Base-by-base conservation (phyloP, 2,113 vertebrate species). In the Corynorhinus townsendii region DNA sequence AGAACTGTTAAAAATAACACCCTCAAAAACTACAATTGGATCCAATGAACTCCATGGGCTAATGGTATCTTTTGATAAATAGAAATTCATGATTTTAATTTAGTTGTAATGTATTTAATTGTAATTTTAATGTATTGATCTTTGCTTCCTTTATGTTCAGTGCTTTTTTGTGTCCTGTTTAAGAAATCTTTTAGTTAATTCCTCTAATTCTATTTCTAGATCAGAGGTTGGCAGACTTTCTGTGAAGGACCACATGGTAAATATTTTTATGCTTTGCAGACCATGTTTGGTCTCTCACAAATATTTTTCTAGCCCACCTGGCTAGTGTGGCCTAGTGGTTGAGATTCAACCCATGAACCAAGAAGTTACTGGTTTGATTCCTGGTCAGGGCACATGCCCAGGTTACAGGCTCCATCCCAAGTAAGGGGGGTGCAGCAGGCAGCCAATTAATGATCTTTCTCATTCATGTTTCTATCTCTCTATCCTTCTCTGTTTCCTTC, bases 101-200 rank as follows among this genome's bases (percentile, higher is more conserved):
- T 93, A 94, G 11, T 82, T 71, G 17, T 88, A 56, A 56, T 56
- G 15, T 49, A 92, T 73, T 73, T 93, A 94, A 11, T 81, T 76
- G 19, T 89, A 62, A 62, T 62, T 62, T 28, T 24, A 77, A 19
- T 86, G 68, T 85, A 38, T 62, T 49, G 17, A 71, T 40, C 11
- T 71, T 89, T 91, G 93, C 33, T 77, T 77, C 24, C 17, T 81
- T 76, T 49, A 71, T 77, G 22, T 28, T 76, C 85, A 66, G 20
- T 93, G 20, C 68, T 91, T 90, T 91, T 91, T 95, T 54, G 30
- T 95, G 40, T 77, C 52, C 22, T 76, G 7, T 82, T 93, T 96
- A 81, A 83, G 79, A 89, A 92, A 66, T 86, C 38, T 86, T 17
- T 69, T 79, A 52, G 15, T 89, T 89, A 35, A 80, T 16, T 28